Conservation (phyloP, 2,888 invertebrate genomes). For the Dolomedes plantarius region DNA sequence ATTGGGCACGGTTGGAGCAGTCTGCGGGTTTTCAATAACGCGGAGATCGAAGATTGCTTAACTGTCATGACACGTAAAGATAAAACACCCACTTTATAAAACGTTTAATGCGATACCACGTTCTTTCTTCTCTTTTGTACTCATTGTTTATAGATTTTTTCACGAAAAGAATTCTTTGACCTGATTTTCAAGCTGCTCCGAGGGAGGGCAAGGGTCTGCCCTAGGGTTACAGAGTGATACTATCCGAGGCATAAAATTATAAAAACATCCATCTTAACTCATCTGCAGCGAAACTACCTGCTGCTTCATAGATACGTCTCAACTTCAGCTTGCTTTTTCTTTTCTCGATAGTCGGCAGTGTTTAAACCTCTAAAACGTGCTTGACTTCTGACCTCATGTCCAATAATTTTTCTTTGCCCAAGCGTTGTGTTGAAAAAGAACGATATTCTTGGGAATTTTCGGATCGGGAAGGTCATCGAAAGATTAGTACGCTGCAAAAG, state of each 20-base stretch:
- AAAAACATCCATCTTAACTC: conserved; percentile 57
- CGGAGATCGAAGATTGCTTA: background rate
- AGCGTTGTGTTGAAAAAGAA: conserved; percentile 13
- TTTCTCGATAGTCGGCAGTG: conserved; percentile 18
- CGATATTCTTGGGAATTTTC: conserved; percentile 36
- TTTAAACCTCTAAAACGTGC: conserved; percentile 50
- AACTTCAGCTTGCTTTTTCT: conserved; percentile 25
- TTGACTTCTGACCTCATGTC: conserved; percentile 31
- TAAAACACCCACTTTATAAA: background rate
- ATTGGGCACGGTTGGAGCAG: background rate
- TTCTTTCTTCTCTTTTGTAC: background rate
- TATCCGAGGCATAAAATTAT: conserved; percentile 49
- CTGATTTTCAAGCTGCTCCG: background rate
- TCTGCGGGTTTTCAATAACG: background rate
- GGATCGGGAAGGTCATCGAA: conserved; percentile 25
- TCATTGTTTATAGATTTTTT: too few species aligned
- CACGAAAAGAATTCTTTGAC: background rate
- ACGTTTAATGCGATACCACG: background rate
- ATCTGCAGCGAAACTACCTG: conserved; percentile 34
- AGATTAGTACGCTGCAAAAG: background rate
- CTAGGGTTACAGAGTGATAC: conserved; percentile 13
- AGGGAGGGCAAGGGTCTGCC: background rate
- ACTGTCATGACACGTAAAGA: background rate
- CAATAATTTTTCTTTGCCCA: conserved; percentile 50
- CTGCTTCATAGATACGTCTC: conserved; percentile 33